Evolutionary conservation across 2,797 vertebrate species (phyloP), one percentile per base, ranked within the genome.

Genomic region (Adelosebastes latens): DNA sequence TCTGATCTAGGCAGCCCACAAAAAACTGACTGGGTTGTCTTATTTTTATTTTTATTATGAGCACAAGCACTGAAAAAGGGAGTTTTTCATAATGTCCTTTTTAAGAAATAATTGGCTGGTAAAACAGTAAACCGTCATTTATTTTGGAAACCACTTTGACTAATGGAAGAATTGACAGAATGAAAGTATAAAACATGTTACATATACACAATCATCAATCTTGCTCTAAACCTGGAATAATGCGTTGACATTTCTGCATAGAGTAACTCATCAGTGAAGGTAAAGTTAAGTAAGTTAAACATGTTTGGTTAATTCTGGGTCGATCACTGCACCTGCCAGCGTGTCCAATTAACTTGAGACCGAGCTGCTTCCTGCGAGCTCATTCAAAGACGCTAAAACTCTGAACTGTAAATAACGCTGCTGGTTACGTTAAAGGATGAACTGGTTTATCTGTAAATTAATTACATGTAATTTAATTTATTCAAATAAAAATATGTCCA

Each of bases 121-220:
- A 11, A 61, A 61, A 46, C 58, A 55, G 34, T 9, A 53, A 16
- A 16, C 16, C 22, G 10, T 22, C 0, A 20, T 20, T 42, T 61
- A 49, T 55, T 59, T 67, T 62, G 27, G 5, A 64, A 24, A n/a
- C 27, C 14, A 7, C 10, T 76, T 36, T 18, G 20, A 55, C 52
- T 14, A 55, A 31, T n/a, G 24, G 7, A 5, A 55, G 24, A 52
- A 29, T 16, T n/a, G 20, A 2, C 2, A 70, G 7, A 68, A 8
- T 32, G 32, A 29, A 69, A 11, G 70, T 12, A 25, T 11, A 49
- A 62, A 69, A 58, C 16, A 79, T 63, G 58, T 61, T 9, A 22
- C 1, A 74, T 4, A 34, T 8, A 61, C 65, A 84, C 80, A 82
- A 83, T 84, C 82, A 75, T 78, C 29, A 14, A 31, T 68, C 14